phyloP scores from a whole-genome alignment of 2,797 vertebrate genomes.

The Spheniscus humboldti region DNA sequence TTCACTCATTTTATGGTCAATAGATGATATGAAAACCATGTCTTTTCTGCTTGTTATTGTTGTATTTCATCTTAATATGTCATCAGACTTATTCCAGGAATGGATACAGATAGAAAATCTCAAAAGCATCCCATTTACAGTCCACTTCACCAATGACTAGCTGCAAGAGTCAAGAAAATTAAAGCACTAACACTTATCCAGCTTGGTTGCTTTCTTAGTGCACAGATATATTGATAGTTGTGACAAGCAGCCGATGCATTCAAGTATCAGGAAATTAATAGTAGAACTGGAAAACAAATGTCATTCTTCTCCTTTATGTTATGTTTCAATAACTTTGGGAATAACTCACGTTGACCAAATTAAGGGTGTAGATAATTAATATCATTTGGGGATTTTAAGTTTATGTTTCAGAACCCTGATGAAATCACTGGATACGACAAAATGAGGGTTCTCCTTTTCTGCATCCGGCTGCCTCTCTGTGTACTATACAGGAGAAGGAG shows the following conservation, averaged over 20 bases:
- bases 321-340: background rate
- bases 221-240: background rate
- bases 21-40: background rate
- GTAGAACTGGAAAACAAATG: background rate
- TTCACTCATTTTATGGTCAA: slow-evolving; percentile 22
- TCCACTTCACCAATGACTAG: background rate
- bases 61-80: slow-evolving; percentile 8
- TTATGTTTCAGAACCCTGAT: background rate
- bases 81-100: background rate
- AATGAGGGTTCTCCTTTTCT: background rate
- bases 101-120: background rate
- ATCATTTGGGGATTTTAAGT: background rate
- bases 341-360: background rate
- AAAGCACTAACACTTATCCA: background rate
- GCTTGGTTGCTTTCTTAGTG: background rate
- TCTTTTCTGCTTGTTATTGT: slow-evolving; percentile 15
- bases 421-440: background rate
- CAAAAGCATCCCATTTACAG: background rate
- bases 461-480: background rate
- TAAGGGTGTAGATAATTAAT: background rate
- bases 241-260: background rate
- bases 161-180: background rate
- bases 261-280: background rate
- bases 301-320: background rate
- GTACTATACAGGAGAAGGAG: background rate